phyloP scores from a whole-genome alignment of 2,888 invertebrate genomes.

The Oegoconia quadripuncta region DNA sequence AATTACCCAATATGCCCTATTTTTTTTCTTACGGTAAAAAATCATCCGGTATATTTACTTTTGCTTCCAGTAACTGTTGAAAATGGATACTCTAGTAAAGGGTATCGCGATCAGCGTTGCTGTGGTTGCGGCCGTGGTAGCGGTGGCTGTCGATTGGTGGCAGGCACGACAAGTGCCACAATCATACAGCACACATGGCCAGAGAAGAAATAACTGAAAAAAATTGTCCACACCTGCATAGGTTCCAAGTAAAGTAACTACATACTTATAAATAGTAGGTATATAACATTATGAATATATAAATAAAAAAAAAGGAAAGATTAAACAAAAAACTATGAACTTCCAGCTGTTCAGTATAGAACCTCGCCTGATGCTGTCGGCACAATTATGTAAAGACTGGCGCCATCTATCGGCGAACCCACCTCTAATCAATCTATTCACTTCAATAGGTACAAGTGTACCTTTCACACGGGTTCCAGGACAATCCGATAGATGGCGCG shows the following conservation, averaged over 20 bases:
- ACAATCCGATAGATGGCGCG: no score
- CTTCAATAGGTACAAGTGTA: no score
- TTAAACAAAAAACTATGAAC: neutral
- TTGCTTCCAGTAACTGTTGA: constrained; percentile 1
- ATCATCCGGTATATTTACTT: no score
- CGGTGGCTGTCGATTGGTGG: constrained; percentile 37
- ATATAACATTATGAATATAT: neutral
- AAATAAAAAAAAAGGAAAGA: neutral
- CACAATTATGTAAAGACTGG: no score
- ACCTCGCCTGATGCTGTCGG: no score
- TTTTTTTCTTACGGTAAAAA: no score
- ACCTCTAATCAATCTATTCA: no score
- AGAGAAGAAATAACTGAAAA: constrained; percentile 18
- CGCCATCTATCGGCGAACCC: no score
- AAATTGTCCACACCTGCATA: neutral
- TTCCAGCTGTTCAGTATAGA: neutral
- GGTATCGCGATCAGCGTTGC: constrained; percentile 32
- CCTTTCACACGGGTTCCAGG: no score
- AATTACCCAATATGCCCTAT: no score
- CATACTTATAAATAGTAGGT: neutral
- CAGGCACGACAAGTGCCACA: constrained; percentile 36
- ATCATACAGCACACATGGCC: constrained; percentile 31
- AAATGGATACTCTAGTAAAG: constrained; percentile 35
- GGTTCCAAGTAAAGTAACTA: neutral
- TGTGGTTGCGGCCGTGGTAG: constrained; percentile 32